Evolutionary conservation across 1,140 invertebrate genomes (phyloP), one percentile per base, ranked within the genome.

Genomic region (Amyelois transitella): DNA sequence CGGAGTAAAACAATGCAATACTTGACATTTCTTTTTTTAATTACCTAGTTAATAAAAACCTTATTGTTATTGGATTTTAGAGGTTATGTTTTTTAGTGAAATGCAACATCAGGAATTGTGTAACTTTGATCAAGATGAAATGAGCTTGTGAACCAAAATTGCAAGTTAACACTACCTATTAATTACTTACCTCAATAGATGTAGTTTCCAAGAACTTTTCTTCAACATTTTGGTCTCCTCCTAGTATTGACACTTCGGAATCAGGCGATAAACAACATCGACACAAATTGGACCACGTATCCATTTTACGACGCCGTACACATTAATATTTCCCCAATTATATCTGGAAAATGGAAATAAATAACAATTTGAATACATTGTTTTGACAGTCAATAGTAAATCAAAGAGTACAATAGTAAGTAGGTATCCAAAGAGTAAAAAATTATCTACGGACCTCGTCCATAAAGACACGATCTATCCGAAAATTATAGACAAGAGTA

Each of bases 391-490:
- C 63, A 65, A 65, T 60, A 77, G 22, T 19, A 24, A 53, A 78
- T 77, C 79, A 81, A 58, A 81, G 80, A 81, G 72, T 68, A 82
- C 73, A 83, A 72, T 72, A 72, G 14, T 25, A 28, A 38, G 28
- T 69, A 71, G 60, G 64, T 74, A 77, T 78, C 82, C 83, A 87
- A 84, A 88, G 83, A 87, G 81, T 76, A 83, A 86, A 75, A n/a
- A 87, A 84, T 88, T 88, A 88, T 88, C 86, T 88, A 89, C 86
- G 85, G 86, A 83, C 79, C 85, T 78, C 78, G 69, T 61, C 86
- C 80, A 86, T 84, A 86, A 85, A 82, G 74, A 72, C 32, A 38
- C 70, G 71, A 84, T 83, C 82, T 87, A 87, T 83, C 81, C 68
- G 58, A 79, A 80, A 82, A 66, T 86, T 83, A 85, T 84, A 86